phyloP scores from a whole-genome alignment of 1,140 invertebrate genomes.

The Amyelois transitella region DNA sequence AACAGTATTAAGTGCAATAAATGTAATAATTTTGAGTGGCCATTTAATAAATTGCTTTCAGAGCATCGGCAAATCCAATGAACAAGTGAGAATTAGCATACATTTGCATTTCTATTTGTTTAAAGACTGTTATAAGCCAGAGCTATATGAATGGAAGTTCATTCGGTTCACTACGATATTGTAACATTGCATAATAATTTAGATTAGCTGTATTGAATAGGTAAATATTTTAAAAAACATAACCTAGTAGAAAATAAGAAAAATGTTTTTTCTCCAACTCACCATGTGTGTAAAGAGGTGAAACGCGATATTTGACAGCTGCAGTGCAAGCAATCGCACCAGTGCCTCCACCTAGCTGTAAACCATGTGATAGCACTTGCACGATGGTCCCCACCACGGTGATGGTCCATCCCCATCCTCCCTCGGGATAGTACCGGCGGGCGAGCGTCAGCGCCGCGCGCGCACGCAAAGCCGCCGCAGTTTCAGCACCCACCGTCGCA shows the following conservation, averaged over 20 bases:
- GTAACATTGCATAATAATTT: neutral
- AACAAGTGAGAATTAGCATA: neutral
- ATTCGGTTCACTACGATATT: neutral
- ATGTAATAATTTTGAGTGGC: neutral
- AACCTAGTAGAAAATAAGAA: neutral
- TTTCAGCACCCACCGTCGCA: slow-evolving; percentile 58
- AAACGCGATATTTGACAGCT: slow-evolving; percentile 48
- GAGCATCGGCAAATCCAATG: neutral
- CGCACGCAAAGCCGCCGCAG: slow-evolving; percentile 63
- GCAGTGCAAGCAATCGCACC: slow-evolving; percentile 61
- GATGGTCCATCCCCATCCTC: slow-evolving; percentile 88
- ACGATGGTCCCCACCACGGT: slow-evolving; percentile 80
- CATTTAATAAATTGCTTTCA: neutral
- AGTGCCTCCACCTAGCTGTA: slow-evolving; percentile 75
- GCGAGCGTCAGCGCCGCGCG: slow-evolving; percentile 66
- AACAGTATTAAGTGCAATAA: no score
- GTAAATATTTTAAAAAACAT: no score
- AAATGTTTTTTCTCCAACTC: slow-evolving; percentile 21
- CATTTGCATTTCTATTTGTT: neutral
- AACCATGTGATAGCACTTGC: slow-evolving; percentile 78
- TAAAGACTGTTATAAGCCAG: neutral
- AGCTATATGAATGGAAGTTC: neutral
- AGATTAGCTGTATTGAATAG: no score
- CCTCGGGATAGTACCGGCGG: slow-evolving; percentile 86
- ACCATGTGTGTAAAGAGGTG: slow-evolving; percentile 62